Percentiles rank a stretch among this genome's conserved stretches.
These are phyloP conservation scores for Felis catus DNA, from an alignment of 2,113 vertebrate genomes.

Conservation along the genomic window F.catus_Fca126_mat1.0 CM031415.1:96891001-96891500, in stretches of 20 bases:
- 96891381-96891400: too few species aligned
- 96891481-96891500: too few species aligned
- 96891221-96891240: background rate
- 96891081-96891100: background rate
- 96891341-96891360: too few species aligned
- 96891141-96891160: background rate
- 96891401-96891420: too few species aligned
- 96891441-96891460: too few species aligned
- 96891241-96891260: background rate
- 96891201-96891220: background rate
- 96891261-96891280: background rate
- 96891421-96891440: too few species aligned
- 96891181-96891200: background rate
- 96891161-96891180: background rate
- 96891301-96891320: too few species aligned
- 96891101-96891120: background rate
- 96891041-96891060: background rate
- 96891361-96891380: too few species aligned
- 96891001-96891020: background rate
- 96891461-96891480: too few species aligned
- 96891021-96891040: background rate
- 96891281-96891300: background rate
- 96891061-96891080: background rate
- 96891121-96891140: background rate
- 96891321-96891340: too few species aligned